A percentile compares a stretch with the other conserved stretches of the same genome.
Conservation (phyloP, 2,797 vertebrate species). For the Eleutherodactylus coqui region DNA sequence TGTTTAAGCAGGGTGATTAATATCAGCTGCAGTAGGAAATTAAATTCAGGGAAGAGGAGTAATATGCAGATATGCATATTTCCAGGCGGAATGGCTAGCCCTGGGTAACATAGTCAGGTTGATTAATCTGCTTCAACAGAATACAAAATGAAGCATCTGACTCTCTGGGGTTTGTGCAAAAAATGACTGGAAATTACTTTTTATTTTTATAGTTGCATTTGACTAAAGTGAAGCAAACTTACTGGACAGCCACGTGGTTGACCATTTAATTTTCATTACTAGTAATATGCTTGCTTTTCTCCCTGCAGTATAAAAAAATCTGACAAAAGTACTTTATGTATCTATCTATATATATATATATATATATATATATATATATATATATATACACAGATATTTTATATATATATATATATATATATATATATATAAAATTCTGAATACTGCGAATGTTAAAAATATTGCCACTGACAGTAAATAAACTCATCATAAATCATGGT, state of each 20-base stretch:
- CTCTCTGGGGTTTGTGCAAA: constrained; percentile 79
- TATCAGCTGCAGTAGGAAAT: constrained; percentile 98
- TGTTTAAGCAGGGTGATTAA: constrained; percentile 97
- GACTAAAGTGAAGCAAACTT: constrained; percentile 59
- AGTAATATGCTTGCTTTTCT: background rate
- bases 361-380: too few species aligned
- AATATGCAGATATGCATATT: constrained; percentile 91
- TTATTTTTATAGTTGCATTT: constrained; percentile 71
- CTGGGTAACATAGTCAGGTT: constrained; percentile 81
- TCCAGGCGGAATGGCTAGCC: constrained; percentile 83
- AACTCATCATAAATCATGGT: too few species aligned
- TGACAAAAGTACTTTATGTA: too few species aligned
- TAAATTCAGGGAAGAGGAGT: constrained; percentile 86
- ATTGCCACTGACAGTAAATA: too few species aligned
- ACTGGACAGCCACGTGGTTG: constrained; percentile 53
- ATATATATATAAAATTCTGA: too few species aligned
- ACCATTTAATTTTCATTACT: background rate
- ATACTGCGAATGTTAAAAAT: background rate
- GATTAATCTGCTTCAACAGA: constrained; percentile 88
- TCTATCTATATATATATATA: too few species aligned
- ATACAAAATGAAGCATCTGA: constrained; percentile 85
- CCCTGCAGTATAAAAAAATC: background rate
- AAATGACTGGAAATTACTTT: constrained; percentile 75
- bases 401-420: too few species aligned
- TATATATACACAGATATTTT: too few species aligned